phyloP scores from a whole-genome alignment of 2,113 vertebrate species.

The Piaya cayana region DNA sequence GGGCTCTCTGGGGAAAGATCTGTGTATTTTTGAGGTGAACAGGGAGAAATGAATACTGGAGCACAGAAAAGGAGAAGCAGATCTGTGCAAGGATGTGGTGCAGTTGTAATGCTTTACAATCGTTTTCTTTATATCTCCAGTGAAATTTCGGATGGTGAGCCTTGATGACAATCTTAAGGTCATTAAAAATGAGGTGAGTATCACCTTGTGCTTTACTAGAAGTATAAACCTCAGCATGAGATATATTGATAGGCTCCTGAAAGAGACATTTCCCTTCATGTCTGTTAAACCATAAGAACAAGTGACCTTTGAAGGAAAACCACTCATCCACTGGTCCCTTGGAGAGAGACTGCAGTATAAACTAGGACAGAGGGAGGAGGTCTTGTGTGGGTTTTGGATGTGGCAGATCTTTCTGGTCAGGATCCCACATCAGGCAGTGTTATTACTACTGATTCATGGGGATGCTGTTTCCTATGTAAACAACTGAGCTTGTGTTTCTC shows the following conservation, averaged over 20 bases:
- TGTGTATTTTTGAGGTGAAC: not conserved
- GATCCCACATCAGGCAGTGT: not conserved
- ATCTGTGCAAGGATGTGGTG: not conserved
- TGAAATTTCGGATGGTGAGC: constrained; percentile 55
- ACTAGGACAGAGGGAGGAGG: not conserved
- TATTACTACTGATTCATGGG: not conserved
- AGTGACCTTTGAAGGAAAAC: not conserved
- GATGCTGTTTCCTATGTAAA: not conserved
- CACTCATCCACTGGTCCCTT: not conserved
- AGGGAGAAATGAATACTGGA: not conserved
- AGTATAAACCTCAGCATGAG: not conserved
- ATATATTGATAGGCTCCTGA: not conserved
- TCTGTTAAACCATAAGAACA: not conserved
- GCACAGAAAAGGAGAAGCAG: not conserved
- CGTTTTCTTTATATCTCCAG: not conserved
- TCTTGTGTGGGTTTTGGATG: not conserved
- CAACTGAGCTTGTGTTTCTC: constrained; percentile 18
- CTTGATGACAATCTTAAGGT: constrained; percentile 37
- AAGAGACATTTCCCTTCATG: not conserved
- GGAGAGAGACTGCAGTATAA: not conserved
- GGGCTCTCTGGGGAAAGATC: not conserved
- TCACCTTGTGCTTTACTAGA: not conserved
- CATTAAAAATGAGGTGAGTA: constrained; percentile 26
- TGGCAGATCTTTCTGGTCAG: not conserved
- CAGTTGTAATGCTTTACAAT: not conserved